Evolutionary conservation across 2,888 invertebrate genomes (phyloP).

Genomic region (Drosophila anomalata): DNA sequence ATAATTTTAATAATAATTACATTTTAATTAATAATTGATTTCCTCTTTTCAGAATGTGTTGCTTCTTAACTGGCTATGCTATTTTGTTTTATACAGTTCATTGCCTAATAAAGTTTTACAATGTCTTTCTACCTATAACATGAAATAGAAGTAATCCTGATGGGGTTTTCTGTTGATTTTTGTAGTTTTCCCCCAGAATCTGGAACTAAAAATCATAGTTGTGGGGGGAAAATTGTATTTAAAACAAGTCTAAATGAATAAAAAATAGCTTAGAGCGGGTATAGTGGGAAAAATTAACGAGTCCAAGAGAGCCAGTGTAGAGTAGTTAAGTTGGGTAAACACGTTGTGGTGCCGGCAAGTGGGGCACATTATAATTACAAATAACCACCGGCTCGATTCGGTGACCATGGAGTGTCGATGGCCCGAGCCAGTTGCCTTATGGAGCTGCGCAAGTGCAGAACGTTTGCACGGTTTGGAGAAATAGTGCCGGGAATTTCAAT

Average conservation of each 20-base stretch:
- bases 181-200: not conserved
- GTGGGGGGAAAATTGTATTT: not conserved
- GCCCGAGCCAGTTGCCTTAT: conserved; percentile 41
- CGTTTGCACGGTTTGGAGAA: conserved; percentile 11
- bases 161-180: not conserved
- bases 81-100: conserved; percentile 19
- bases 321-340: conserved; percentile 1
- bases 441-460: conserved; percentile 46
- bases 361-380: conserved; percentile 60
- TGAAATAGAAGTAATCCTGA: not conserved
- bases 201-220: not conserved
- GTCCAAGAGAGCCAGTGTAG: conserved; percentile 6
- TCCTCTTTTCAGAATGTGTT: conserved; percentile 58
- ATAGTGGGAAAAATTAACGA: not conserved
- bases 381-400: conserved; percentile 25
- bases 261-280: not conserved
- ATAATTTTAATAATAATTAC: too few relatives aligned
- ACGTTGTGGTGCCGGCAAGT: conserved; percentile 16
- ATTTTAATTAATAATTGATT: not conserved
- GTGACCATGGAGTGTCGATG: conserved; percentile 31
- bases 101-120: conserved; percentile 39
- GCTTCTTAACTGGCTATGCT: conserved; percentile 34
- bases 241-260: not conserved
- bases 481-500: conserved; percentile 39
- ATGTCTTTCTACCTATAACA: not conserved